These are phyloP conservation scores for Prionace glauca DNA, from an alignment of 2,797 vertebrate species.

Conservation along the genomic window DNA sequence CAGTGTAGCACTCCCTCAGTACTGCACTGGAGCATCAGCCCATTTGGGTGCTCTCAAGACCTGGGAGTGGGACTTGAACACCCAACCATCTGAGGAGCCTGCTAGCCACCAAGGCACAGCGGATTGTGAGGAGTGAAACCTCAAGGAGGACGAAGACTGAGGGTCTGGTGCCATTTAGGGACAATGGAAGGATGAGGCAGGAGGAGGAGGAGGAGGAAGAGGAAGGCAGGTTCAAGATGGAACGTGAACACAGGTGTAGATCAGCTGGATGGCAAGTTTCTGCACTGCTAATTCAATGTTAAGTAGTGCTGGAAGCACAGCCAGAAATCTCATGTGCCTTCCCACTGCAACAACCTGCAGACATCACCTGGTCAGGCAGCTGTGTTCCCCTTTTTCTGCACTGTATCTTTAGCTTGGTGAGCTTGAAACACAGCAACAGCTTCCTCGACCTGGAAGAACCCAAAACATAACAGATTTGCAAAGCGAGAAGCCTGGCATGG, in stretches of 20 bases:
- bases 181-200: too few relatives aligned
- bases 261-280: background rate
- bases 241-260: background rate
- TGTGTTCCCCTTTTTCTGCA: background rate
- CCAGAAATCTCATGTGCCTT: background rate
- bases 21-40: too few relatives aligned
- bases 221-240: background rate
- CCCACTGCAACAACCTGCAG: background rate
- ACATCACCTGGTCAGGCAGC: background rate
- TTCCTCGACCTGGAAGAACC: slow-evolving; percentile 73
- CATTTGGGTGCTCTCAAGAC: too few relatives aligned
- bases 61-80: too few relatives aligned
- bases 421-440: slow-evolving; percentile 83
- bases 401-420: slow-evolving; percentile 66
- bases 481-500: too few relatives aligned
- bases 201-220: background rate
- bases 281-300: background rate
- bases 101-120: too few relatives aligned
- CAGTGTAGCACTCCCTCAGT: too few relatives aligned
- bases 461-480: slow-evolving; percentile 28
- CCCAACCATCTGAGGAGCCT: too few relatives aligned
- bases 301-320: background rate
- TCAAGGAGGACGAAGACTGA: too few relatives aligned
- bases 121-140: too few relatives aligned
- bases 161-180: too few relatives aligned